Percentiles rank a stretch among this genome's conserved stretches.
Conservation (phyloP, 2,888 invertebrate genomes). For the Scelioninae gen. 1 region DNA sequence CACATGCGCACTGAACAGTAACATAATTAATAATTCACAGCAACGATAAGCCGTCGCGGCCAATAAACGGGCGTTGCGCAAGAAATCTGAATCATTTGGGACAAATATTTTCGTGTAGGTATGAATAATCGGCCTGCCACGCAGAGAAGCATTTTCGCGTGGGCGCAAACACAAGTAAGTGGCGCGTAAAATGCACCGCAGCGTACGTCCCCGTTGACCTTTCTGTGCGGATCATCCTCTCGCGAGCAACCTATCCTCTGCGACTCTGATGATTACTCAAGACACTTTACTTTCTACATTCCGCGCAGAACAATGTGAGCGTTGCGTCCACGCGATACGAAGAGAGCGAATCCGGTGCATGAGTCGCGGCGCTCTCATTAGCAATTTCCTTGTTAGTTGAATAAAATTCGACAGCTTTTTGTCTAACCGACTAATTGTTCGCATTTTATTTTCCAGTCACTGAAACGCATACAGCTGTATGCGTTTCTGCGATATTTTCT, state of each 20-base stretch:
- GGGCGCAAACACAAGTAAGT: conserved; percentile 36
- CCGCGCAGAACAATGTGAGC: conserved; percentile 81
- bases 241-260: conserved; percentile 77
- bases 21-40: conserved; percentile 47
- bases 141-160: conserved; percentile 39
- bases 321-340: conserved; percentile 76
- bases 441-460: conserved; percentile 35
- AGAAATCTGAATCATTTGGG: conserved; percentile 48
- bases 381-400: conserved; percentile 49
- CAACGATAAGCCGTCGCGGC: conserved; percentile 12
- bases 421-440: conserved; percentile 34
- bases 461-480: no score
- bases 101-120: conserved; percentile 60
- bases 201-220: conserved; percentile 68
- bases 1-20: conserved; percentile 24
- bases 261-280: conserved; percentile 78
- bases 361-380: conserved; percentile 49
- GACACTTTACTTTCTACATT: conserved; percentile 84
- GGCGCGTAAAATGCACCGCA: conserved; percentile 38
- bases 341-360: conserved; percentile 52
- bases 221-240: conserved; percentile 75
- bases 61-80: conserved; percentile 32
- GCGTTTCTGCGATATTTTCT: conserved; percentile 30
- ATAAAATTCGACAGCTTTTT: conserved; percentile 37
- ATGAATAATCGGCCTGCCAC: conserved; percentile 40